Evolutionary conservation across 2,888 invertebrate genomes (phyloP), one percentile per base, ranked within the genome.

Genomic region (Noctua janthe): DNA sequence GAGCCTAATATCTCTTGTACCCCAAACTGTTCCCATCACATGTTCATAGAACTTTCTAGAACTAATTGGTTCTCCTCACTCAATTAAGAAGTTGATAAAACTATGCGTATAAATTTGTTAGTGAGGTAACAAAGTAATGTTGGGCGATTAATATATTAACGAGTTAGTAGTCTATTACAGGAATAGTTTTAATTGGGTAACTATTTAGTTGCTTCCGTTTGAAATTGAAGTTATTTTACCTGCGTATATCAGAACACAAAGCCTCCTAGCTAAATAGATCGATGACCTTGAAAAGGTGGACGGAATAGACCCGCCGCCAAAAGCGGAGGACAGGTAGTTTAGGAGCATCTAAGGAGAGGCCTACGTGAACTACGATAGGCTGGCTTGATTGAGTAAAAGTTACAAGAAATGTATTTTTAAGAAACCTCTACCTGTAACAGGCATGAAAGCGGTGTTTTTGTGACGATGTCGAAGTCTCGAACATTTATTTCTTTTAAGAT

Each of bases 61-160:
- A 81, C 78, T 76, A 83, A 84, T 83, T 78, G 84, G 76, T 76
- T 79, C 35, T 6, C 43, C 67, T 75, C 66, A 17, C 71, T 66
- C 67, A 76, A 78, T 87, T 80, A 78, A 23, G 54, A 17, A 80
- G 87, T 80, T 80, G 29, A 43, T 80, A 76, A 78, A 81, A 84
- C 84, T 78, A 81, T 76, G 69, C 49, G 67, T 71, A 80, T 59
- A 39, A 74, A 80, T 78, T 81, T 49, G 47, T 78, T 76, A 74
- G 67, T 74, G n/a, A 39, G 66, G 64, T 80, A 67, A 80, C 74
- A 39, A 8, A 75, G 59, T 66, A 13, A 74, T 43, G 54, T 49
- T 71, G n/a, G 23, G 8, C 39, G 54, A 74, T 70, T 69, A 85
- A 75, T 85, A 71, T 54, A 64, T 84, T 84, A 78, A 54, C 66